Base-by-base conservation (phyloP, 2,797 vertebrate genomes). In the Mastacembelus armatus region DNA sequence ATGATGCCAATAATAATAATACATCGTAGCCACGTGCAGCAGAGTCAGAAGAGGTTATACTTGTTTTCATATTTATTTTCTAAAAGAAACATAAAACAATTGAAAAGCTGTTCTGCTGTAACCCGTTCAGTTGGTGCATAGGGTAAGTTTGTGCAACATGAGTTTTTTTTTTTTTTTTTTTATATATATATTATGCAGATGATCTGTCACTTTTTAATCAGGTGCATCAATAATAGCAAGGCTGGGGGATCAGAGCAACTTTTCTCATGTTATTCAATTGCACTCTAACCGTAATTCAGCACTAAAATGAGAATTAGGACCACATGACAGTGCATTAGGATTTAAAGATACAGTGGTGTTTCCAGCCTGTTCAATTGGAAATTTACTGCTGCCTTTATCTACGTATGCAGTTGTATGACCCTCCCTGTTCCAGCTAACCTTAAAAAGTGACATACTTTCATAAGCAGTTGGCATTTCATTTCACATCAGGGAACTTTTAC, bases 21-120 rank as follows among this genome's bases (percentile, higher is more conserved):
- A 42, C 42, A 40, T 2, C 2, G n/a, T 11, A 64, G 55, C 71
- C 80, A 85, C 73, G 73, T 86, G 81, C 27, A 24, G 7, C 19
- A 33, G 5, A 29, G 33, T 22, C 19, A 30, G 39, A 21, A n/a
- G 24, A 43, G 50, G 52, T 55, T 42, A 39, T 47, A 16, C 1
- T 61, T 59, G 39, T 51, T 69, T 51, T 66, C 22, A 24, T 14
- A 5, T 39, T 27, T 18, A 24, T 39, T 64, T 57, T 24, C n/a
- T 1, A 16, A 35, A 2, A 2, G 5, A 56, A 16, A 22, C 1
- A 2, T 7, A 16, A 30, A 65, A 22, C 4, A 12, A 10, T 39
- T 18, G 0, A 19, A 30, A 14, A 10, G 7, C 11, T 60, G 10
- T 18, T 33, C 16, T 16, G 2, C 10, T 36, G 24, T 19, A 29